Conservation (phyloP, 1,140 invertebrate genomes). For the Bacillus rossius region DNA sequence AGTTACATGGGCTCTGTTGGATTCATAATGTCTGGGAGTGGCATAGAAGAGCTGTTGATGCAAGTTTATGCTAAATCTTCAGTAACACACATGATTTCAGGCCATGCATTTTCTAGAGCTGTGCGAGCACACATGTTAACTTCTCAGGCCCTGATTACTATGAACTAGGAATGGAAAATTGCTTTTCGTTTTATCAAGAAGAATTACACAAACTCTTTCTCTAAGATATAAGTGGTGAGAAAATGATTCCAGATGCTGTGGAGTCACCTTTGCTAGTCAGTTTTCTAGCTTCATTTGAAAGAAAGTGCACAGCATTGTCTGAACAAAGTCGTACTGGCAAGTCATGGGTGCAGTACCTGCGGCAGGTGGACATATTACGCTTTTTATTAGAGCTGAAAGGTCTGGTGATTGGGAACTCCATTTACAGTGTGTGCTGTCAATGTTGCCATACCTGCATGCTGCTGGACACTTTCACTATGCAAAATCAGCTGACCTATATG, state of each 20-base stretch:
- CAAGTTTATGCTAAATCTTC: slow-evolving; percentile 30
- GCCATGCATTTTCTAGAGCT: slow-evolving; percentile 39
- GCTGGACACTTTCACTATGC: slow-evolving; percentile 40
- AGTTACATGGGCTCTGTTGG: slow-evolving; percentile 39
- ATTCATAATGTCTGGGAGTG: slow-evolving; percentile 36
- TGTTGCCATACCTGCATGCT: slow-evolving; percentile 44
- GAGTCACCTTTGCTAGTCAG: not conserved
- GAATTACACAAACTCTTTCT: not conserved
- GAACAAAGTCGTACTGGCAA: slow-evolving; percentile 1
- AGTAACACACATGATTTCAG: slow-evolving; percentile 36
- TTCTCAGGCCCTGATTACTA: slow-evolving; percentile 10
- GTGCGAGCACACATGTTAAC: slow-evolving; percentile 38
- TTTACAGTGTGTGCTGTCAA: slow-evolving; percentile 35
- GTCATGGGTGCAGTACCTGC: slow-evolving; percentile 38
- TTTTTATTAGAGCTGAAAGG: slow-evolving; percentile 36
- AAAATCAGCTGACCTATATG: slow-evolving; percentile 41
- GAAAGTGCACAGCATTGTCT: not conserved
- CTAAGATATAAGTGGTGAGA: not conserved
- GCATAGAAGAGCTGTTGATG: slow-evolving; percentile 32
- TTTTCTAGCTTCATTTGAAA: not conserved
- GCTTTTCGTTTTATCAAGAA: not conserved
- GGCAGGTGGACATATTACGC: slow-evolving; percentile 33
- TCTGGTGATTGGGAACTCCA: no score
- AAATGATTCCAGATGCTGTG: not conserved
- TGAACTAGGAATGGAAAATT: slow-evolving; percentile 18